Conservation (phyloP, 2,113 vertebrate species). For the Mirounga angustirostris region DNA sequence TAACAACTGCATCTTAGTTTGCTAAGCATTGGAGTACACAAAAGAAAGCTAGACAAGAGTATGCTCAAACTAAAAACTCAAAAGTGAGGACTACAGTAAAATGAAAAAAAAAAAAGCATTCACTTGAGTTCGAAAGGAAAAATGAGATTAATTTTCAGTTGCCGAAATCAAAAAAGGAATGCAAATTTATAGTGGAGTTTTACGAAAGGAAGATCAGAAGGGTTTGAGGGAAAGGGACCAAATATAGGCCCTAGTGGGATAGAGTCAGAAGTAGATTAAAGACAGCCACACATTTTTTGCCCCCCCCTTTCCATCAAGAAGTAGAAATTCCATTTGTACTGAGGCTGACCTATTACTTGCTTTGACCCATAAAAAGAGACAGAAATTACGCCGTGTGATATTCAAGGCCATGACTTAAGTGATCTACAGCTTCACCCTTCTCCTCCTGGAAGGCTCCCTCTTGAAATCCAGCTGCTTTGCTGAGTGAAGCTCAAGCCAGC, state of each 20-base stretch:
- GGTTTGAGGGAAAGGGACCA: conserved; percentile 1
- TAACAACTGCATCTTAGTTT: conserved; percentile 15
- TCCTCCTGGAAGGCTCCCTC: not conserved
- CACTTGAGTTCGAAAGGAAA: conserved; percentile 31
- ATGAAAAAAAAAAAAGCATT: not conserved
- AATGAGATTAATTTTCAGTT: conserved; percentile 12
- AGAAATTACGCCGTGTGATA: conserved; percentile 10
- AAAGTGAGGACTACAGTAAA: conserved; percentile 42
- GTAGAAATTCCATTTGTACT: conserved; percentile 19
- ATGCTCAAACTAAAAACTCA: not conserved
- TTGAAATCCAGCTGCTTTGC: not conserved
- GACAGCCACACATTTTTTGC: not conserved
- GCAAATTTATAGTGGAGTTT: not conserved
- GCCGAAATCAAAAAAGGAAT: conserved; percentile 41
- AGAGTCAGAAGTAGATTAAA: not conserved
- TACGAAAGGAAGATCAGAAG: not conserved
- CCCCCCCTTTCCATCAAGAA: not conserved
- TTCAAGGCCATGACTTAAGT: not conserved
- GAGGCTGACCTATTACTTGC: not conserved
- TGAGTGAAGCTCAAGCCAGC: not conserved
- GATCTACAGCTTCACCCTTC: not conserved
- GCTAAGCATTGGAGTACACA: not conserved
- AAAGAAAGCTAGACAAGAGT: not conserved
- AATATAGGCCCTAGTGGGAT: not conserved
- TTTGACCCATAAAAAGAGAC: conserved; percentile 30